These are phyloP conservation scores for Pteria penguin DNA, from an alignment of 2,888 invertebrate genomes.

Conservation along the genomic window DNA sequence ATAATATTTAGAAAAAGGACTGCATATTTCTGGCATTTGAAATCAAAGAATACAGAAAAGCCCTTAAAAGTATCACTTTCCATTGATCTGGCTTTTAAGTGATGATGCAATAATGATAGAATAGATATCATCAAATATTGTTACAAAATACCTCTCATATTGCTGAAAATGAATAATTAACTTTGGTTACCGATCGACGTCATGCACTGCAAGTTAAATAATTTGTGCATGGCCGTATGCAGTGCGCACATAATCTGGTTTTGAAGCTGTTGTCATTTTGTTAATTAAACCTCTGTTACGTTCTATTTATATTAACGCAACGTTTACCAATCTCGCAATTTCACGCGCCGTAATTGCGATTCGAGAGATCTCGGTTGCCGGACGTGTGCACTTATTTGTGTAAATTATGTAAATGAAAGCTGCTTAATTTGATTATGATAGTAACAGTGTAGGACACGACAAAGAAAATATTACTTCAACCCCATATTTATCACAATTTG, in stretches of 20 bases:
- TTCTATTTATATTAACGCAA: constrained; percentile 13
- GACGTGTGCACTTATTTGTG: constrained; percentile 3
- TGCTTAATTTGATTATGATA: constrained; percentile 34
- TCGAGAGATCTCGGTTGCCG: constrained; percentile 21
- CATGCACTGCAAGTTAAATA: constrained; percentile 1
- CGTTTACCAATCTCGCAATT: constrained; percentile 15
- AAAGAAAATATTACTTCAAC: constrained; percentile 34
- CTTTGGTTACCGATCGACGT: neutral
- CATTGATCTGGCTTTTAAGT: no score
- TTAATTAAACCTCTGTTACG: constrained; percentile 12
- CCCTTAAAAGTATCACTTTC: no score
- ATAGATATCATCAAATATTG: constrained; percentile 14
- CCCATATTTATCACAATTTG: constrained; percentile 25
- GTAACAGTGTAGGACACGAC: constrained; percentile 22
- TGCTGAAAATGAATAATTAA: constrained; percentile 1
- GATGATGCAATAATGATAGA: no score
- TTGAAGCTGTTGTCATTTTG: constrained; percentile 4
- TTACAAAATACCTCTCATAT: neutral
- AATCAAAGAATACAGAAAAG: no score
- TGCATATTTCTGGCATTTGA: no score
- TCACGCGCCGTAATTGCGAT: constrained; percentile 19
- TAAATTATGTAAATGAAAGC: constrained; percentile 31
- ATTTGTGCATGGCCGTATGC: neutral
- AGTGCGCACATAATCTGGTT: neutral
- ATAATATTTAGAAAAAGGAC: no score